A percentile compares a stretch with the other conserved stretches of the same genome.
Evolutionary conservation across 1,140 invertebrate genomes (phyloP).

Genomic region (Apocrypta bakeri): DNA sequence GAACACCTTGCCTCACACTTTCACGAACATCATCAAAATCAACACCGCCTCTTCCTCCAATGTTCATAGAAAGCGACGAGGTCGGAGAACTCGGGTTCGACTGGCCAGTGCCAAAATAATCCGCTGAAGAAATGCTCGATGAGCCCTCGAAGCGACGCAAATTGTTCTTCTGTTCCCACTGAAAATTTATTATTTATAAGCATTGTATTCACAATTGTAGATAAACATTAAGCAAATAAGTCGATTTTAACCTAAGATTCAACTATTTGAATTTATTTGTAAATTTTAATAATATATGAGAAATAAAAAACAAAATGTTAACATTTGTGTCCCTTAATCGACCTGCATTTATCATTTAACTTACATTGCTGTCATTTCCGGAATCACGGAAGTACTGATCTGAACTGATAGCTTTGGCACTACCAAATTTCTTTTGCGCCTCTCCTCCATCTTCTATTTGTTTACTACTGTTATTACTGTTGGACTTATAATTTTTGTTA

Average conservation of each 20-base stretch:
- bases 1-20: conserved; percentile 95
- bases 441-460: conserved; percentile 73
- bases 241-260: neutral
- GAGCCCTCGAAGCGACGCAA: conserved; percentile 90
- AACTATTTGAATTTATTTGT: conserved; percentile 19
- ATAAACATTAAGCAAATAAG: conserved; percentile 27
- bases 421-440: conserved; percentile 95
- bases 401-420: conserved; percentile 97
- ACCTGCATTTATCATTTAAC: conserved; percentile 65
- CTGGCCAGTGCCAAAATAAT: conserved; percentile 89
- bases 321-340: neutral
- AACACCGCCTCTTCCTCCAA: conserved; percentile 62
- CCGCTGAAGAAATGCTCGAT: conserved; percentile 94
- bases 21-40: conserved; percentile 97
- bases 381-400: conserved; percentile 94
- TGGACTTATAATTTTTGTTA: neutral
- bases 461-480: conserved; percentile 5
- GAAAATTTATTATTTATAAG: conserved; percentile 48
- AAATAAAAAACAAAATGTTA: conserved; percentile 9
- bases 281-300: conserved; percentile 19
- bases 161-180: conserved; percentile 81
- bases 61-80: conserved; percentile 65
- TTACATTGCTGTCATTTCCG: conserved; percentile 78
- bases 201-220: conserved; percentile 29
- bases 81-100: conserved; percentile 62